Evolutionary conservation across 2,888 invertebrate species (phyloP).

Genomic region (Drosophila rubida): DNA sequence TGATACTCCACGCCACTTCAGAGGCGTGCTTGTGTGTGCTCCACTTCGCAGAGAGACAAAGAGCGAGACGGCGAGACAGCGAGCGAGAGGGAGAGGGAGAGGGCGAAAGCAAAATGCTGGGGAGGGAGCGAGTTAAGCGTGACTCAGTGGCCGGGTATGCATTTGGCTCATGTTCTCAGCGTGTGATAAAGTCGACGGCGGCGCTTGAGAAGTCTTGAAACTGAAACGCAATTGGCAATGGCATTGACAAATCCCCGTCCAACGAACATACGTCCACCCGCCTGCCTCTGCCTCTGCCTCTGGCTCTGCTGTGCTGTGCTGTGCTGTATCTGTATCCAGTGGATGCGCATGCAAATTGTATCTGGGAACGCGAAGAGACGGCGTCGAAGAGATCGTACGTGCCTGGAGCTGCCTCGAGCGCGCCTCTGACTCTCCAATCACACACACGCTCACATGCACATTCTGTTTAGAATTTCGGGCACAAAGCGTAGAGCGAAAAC

Average conservation of each 20-base stretch:
- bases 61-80: too few relatives aligned
- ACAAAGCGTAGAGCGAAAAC: constrained; percentile 44
- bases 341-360: constrained; percentile 36
- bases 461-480: constrained; percentile 51
- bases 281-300: background rate
- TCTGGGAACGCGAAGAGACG: constrained; percentile 16
- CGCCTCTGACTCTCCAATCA: constrained; percentile 34
- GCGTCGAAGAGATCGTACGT: constrained; percentile 44
- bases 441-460: constrained; percentile 13
- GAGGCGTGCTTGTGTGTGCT: constrained; percentile 30
- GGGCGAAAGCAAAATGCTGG: too few relatives aligned
- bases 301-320: background rate
- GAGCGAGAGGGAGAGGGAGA: too few relatives aligned
- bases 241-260: constrained; percentile 24
- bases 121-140: constrained; percentile 5
- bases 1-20: constrained; percentile 7
- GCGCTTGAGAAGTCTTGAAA: constrained; percentile 18
- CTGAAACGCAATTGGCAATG: constrained; percentile 56
- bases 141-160: constrained; percentile 51
- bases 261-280: background rate
- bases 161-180: constrained; percentile 17
- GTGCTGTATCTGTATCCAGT: constrained; percentile 6
- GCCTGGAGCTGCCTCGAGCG: constrained; percentile 38
- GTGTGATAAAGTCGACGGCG: constrained; percentile 21
- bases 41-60: constrained; percentile 31